Conservation (phyloP, 2,113 vertebrate genomes). For the Heterotilapia buettikoferi region DNA sequence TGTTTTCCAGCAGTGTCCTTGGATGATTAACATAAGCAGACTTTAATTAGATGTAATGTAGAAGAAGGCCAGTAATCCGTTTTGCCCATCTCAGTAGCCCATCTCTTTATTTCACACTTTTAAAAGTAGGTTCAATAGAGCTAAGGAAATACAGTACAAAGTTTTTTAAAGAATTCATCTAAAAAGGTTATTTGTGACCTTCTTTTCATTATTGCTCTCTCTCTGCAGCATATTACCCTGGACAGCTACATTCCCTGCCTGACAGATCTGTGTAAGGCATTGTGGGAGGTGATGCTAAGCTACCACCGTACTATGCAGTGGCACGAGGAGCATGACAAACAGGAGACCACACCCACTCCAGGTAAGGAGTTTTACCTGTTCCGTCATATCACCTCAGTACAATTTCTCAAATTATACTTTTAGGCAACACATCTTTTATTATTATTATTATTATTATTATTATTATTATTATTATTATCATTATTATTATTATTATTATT, state of each 20-base stretch:
- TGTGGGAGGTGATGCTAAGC: conserved; percentile 99
- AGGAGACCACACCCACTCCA: conserved; percentile 66
- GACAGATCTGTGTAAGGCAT: conserved; percentile 93
- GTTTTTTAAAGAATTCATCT: background rate
- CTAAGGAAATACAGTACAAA: background rate
- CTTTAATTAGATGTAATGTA: background rate
- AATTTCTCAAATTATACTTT: background rate
- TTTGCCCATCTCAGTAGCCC: background rate
- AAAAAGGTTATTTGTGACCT: background rate
- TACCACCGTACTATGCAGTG: conserved; percentile 96
- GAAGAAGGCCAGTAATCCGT: background rate
- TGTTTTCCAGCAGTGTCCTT: background rate
- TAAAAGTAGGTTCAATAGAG: background rate
- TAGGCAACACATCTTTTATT: background rate
- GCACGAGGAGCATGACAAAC: conserved; percentile 87
- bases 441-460: too few species aligned
- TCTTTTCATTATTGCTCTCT: background rate
- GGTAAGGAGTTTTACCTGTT: conserved; percentile 24
- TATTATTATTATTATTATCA: too few species aligned
- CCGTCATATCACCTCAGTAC: accelerated
- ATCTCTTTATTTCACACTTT: background rate
- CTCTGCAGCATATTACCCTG: conserved; percentile 86
- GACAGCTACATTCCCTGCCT: conserved; percentile 99
- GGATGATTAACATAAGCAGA: background rate
- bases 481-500: too few species aligned